These are phyloP conservation scores for Microcebus ravelobensis DNA, from an alignment of 2,113 vertebrate species.

Conservation along the genomic window DNA sequence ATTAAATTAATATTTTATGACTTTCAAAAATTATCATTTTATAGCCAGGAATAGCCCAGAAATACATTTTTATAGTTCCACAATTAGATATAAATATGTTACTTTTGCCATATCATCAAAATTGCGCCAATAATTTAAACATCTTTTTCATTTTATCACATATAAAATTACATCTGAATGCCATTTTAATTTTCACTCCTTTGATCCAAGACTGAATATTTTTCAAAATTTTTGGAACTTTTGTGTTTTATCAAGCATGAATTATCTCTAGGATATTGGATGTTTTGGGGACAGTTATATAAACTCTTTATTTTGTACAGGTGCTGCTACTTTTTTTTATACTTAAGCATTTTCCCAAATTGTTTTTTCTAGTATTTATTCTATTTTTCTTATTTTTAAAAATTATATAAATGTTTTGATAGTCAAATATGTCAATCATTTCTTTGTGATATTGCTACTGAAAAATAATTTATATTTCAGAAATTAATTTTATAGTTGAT, in stretches of 20 bases:
- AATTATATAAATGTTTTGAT: neutral
- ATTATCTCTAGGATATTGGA: neutral
- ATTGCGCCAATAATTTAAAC: neutral
- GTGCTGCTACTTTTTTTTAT: neutral
- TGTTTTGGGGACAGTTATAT: neutral
- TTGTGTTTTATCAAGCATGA: neutral
- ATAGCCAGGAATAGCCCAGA: neutral
- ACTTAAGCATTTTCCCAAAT: neutral
- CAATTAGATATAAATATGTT: neutral
- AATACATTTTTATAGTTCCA: neutral
- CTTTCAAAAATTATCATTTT: constrained; percentile 37
- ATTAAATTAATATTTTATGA: constrained; percentile 29
- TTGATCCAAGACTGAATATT: neutral
- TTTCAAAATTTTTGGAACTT: neutral
- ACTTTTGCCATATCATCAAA: neutral
- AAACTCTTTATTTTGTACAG: neutral
- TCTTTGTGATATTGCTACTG: neutral
- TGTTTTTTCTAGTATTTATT: neutral
- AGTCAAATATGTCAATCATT: neutral
- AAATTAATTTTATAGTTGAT: neutral
- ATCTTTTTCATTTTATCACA: neutral
- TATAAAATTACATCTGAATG: neutral
- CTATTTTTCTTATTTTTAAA: neutral
- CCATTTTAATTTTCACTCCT: neutral
- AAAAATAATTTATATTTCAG: neutral